phyloP scores from a whole-genome alignment of 1,140 invertebrate genomes.

The Euwallacea fornicatus region DNA sequence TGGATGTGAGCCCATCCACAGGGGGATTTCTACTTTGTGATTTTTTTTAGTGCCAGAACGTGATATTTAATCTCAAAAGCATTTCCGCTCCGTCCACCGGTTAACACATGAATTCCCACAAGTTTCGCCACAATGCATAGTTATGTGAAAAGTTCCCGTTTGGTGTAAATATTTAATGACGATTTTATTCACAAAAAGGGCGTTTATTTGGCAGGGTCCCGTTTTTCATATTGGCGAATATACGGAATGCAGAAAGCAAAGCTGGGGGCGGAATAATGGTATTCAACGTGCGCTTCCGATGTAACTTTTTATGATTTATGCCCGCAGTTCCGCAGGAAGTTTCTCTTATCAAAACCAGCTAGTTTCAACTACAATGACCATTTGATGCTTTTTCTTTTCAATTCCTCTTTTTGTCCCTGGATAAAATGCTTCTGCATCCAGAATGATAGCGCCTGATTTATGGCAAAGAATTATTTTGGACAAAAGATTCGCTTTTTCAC shows the following conservation, averaged over 20 bases:
- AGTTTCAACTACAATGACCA: constrained; percentile 41
- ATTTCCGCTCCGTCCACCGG: too few relatives aligned
- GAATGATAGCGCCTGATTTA: constrained; percentile 40
- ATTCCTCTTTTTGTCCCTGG: constrained; percentile 39
- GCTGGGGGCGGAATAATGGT: constrained; percentile 32
- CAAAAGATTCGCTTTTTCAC: constrained; percentile 27
- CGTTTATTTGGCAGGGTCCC: constrained; percentile 22
- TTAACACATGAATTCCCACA: constrained; percentile 14
- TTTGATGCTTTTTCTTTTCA: constrained; percentile 41
- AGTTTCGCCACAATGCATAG: constrained; percentile 29
- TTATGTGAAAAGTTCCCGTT: constrained; percentile 31
- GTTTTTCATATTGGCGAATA: constrained; percentile 28
- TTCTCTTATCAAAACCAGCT: constrained; percentile 40
- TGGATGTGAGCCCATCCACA: too few relatives aligned
- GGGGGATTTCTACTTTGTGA: too few relatives aligned
- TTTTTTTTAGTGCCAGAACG: too few relatives aligned
- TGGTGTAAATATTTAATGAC: constrained; percentile 36
- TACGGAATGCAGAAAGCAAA: constrained; percentile 34
- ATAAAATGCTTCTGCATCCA: constrained; percentile 35
- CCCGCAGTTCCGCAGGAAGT: constrained; percentile 36
- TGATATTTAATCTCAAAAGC: too few relatives aligned
- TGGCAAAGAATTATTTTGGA: constrained; percentile 32
- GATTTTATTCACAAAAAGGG: constrained; percentile 30
- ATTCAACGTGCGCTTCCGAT: constrained; percentile 38
- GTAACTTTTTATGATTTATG: constrained; percentile 41